Evolutionary conservation across 2,888 invertebrate species (phyloP), one percentile per base, ranked within the genome.

Genomic region (Diarsia mendica): DNA sequence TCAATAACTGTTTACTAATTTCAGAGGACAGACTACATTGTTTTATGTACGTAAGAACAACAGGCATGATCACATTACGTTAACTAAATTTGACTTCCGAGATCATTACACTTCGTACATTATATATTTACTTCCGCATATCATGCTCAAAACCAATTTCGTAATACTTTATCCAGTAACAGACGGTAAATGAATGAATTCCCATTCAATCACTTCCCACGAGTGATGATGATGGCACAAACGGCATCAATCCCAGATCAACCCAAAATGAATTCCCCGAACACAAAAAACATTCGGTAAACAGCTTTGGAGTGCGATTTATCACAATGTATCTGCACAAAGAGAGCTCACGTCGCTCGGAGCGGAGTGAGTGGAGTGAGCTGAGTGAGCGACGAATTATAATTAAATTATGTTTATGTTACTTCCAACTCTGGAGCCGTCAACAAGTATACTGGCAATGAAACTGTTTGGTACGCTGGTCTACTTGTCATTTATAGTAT

Each of bases 401-500:
- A 84, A 85, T 85, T 84, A 80, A 84, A 85, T 80, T 72, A 84
- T 84, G 67, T 85, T 77, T 77, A 77, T 85, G 79, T 75, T 80
- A 68, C 67, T 70, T 15, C 61, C 58, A 64, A 72, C 71, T 84
- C 60, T 51, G 63, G n/a, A 72, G 60, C 71, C 48, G 70, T 75
- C 78, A 81, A 86, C 78, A 80, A 74, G 67, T 80, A 44, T 66
- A 67, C 60, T 20, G 67, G 23, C 23, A 23, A 39, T 39, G 15
- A 55, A 63, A 81, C 66, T 51, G 48, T 28, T 53, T 51, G 11
- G 33, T 51, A 11, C 58, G 39, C 20, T 55, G 28, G 23, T 60
- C 28, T 58, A 18, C 1, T 18, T 33, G 33, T 33, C 9, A 58
- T 33, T 9, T 18, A 18, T 18, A 18, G 28, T 18, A 33, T 33